Percentiles rank a stretch among this genome's conserved stretches.
These are phyloP conservation scores for Ormyrus rosae DNA, from an alignment of 2,888 invertebrate genomes.

Conservation along the genomic window DNA sequence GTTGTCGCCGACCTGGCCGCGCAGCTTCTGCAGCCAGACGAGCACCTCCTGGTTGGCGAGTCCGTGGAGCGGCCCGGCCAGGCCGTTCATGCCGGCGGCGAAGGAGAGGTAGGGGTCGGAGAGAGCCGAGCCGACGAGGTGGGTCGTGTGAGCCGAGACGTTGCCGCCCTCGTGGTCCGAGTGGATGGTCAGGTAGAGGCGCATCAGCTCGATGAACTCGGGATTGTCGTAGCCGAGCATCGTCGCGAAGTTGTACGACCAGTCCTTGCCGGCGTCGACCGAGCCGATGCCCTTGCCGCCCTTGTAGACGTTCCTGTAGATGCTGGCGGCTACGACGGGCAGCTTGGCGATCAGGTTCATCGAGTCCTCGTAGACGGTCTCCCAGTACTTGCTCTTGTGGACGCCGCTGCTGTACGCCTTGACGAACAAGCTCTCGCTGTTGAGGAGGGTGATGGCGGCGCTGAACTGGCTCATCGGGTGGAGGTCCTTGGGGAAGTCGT, in stretches of 20 bases:
- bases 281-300: constrained; percentile 88
- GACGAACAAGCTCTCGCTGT: constrained; percentile 94
- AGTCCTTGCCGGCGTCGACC: constrained; percentile 93
- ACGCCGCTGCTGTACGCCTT: constrained; percentile 93
- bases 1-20: constrained; percentile 89
- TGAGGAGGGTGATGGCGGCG: constrained; percentile 92
- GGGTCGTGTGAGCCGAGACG: constrained; percentile 95
- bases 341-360: constrained; percentile 97
- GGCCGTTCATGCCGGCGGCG: constrained; percentile 94
- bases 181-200: constrained; percentile 95
- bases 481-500: constrained; percentile 91
- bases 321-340: constrained; percentile 95
- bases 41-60: constrained; percentile 95
- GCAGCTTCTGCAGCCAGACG: constrained; percentile 94
- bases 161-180: constrained; percentile 97
- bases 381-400: constrained; percentile 94
- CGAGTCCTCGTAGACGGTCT: constrained; percentile 91
- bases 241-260: constrained; percentile 93
- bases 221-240: constrained; percentile 94
- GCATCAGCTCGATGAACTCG: constrained; percentile 92
- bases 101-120: constrained; percentile 96
- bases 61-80: constrained; percentile 97
- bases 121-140: constrained; percentile 94
- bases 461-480: constrained; percentile 98
- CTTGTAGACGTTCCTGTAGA: constrained; percentile 87